Evolutionary conservation across 1,140 invertebrate genomes (phyloP).

Genomic region (Heliothis virescens): DNA sequence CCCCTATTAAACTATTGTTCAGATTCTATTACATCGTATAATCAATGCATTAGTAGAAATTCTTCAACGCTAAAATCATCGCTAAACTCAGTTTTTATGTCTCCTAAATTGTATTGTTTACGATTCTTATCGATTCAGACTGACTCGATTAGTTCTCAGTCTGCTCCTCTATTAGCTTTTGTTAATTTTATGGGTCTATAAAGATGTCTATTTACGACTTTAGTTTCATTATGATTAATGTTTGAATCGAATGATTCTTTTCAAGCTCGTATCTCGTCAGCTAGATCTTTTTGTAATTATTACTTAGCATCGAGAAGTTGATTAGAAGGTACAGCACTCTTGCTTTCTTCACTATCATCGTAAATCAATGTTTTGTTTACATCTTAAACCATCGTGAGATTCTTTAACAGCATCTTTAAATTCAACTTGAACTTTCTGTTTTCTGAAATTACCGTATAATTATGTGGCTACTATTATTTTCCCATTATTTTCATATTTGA

Average conservation of each 20-base stretch:
- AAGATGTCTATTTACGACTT: neutral
- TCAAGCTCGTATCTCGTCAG: neutral
- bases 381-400: conserved; percentile 2
- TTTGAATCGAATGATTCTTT: neutral
- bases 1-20: conserved; percentile 20
- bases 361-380: conserved; percentile 6
- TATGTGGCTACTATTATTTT: conserved; percentile 40
- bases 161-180: neutral
- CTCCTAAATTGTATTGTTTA: conserved; percentile 6
- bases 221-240: neutral
- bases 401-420: conserved; percentile 8
- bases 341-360: conserved; percentile 5
- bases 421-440: conserved; percentile 33
- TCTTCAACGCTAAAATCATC: conserved; percentile 13
- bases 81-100: conserved; percentile 11
- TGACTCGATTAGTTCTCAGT: neutral
- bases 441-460: conserved; percentile 34
- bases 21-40: conserved; percentile 23
- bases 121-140: neutral
- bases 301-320: neutral
- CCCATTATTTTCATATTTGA: conserved; percentile 45
- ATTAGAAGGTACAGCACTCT: neutral
- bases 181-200: neutral
- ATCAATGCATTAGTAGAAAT: conserved; percentile 22
- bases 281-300: too few relatives aligned